These are phyloP conservation scores for Oryzias celebensis DNA, from an alignment of 2,113 vertebrate genomes.

Conservation along the genomic window DNA sequence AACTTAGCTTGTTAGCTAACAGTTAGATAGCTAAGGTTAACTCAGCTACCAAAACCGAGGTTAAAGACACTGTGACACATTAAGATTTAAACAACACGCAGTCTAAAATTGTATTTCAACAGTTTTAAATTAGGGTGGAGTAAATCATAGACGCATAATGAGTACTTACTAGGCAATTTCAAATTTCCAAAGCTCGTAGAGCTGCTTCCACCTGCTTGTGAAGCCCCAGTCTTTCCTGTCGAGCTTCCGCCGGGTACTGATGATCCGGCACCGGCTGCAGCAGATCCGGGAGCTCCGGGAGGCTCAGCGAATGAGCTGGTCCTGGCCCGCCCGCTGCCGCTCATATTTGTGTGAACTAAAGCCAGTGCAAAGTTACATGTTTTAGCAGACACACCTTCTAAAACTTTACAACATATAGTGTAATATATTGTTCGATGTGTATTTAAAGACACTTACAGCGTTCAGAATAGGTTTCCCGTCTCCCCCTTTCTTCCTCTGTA, in stretches of 20 bases:
- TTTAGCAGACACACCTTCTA: slow-evolving; percentile 53
- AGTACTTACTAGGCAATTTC: slow-evolving; percentile 78
- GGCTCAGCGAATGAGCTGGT: slow-evolving; percentile 85
- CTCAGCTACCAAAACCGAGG: slow-evolving; percentile 46
- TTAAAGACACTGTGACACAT: slow-evolving; percentile 21
- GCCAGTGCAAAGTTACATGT: slow-evolving; percentile 68
- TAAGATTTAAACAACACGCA: slow-evolving; percentile 3
- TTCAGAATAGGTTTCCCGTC: slow-evolving; percentile 68
- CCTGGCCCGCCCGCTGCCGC: slow-evolving; percentile 85
- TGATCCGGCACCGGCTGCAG: slow-evolving; percentile 76
- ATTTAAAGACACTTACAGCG: slow-evolving; percentile 69
- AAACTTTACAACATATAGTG: slow-evolving; percentile 32
- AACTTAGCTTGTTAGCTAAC: slow-evolving; percentile 41
- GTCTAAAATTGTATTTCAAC: not conserved
- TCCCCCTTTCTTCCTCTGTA: slow-evolving; percentile 82
- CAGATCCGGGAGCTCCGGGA: slow-evolving; percentile 80
- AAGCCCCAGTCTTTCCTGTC: slow-evolving; percentile 81
- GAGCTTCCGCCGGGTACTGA: slow-evolving; percentile 77
- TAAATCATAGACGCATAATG: not conserved
- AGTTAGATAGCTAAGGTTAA: slow-evolving; percentile 44
- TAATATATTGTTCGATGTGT: slow-evolving; percentile 51
- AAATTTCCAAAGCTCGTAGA: slow-evolving; percentile 81
- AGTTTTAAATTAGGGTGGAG: too few relatives aligned
- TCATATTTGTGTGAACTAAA: slow-evolving; percentile 80
- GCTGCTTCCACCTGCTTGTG: slow-evolving; percentile 78